Conservation (phyloP, 1,140 invertebrate genomes). For the Cherax quadricarinatus region DNA sequence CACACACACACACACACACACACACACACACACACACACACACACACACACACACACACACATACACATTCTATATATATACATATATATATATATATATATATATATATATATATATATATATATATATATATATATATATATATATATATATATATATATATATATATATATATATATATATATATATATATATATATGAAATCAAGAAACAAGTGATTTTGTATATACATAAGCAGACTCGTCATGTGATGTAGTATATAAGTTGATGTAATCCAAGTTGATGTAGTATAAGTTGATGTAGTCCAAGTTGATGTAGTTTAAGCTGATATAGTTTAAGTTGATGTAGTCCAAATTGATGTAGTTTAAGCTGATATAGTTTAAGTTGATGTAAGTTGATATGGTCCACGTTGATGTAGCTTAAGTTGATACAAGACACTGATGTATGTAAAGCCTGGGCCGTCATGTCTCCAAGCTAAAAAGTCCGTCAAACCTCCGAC, state of each 20-base stretch:
- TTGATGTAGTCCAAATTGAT: neutral
- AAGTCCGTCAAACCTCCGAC: no score
- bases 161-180: constrained; percentile 1
- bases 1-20: no score
- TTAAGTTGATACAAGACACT: neutral
- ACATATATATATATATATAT: neutral
- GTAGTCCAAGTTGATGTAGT: neutral
- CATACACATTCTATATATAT: neutral
- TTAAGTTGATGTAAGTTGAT: no score
- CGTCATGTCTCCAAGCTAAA: no score
- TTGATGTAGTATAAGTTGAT: neutral
- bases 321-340: neutral
- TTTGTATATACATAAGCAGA: neutral
- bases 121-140: neutral
- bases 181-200: neutral
- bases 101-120: neutral
- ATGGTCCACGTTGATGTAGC: neutral
- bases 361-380: neutral
- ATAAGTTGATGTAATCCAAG: no score
- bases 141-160: neutral
- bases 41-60: no score
- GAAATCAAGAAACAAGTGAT: neutral
- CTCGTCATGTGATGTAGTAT: constrained; percentile 72
- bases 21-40: no score
- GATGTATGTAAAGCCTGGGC: no score